Conservation (phyloP, 1,140 invertebrate genomes). For the Euura saliciscinereae region DNA sequence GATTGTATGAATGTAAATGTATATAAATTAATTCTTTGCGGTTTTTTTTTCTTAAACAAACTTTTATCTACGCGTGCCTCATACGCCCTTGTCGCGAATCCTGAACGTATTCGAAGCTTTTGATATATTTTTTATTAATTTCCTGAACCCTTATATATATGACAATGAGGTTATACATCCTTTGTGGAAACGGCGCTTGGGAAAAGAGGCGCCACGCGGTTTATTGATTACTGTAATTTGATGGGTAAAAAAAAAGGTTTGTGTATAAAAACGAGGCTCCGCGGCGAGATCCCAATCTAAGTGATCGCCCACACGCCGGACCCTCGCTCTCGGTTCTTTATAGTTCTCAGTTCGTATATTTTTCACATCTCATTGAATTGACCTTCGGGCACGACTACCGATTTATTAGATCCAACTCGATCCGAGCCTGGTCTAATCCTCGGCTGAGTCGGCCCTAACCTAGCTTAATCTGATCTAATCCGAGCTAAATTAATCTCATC, state of each 20-base stretch:
- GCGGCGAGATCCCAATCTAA: not conserved
- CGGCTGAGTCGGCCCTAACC: not conserved
- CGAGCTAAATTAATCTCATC: not conserved
- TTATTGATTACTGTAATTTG: slow-evolving; percentile 3
- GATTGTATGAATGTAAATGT: not conserved
- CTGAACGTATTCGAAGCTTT: no score
- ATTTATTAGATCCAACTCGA: no score
- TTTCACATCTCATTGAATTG: not conserved
- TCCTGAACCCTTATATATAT: no score
- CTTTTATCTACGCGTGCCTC: no score
- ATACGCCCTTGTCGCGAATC: no score
- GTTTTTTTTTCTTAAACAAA: no score
- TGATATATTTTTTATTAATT: no score
- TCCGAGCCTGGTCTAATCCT: not conserved
- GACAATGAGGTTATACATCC: no score
- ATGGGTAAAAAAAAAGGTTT: not conserved
- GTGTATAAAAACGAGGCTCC: not conserved
- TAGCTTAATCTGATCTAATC: not conserved
- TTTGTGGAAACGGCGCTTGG: no score
- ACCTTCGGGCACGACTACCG: not conserved
- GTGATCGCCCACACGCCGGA: not conserved
- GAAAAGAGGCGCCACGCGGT: not conserved
- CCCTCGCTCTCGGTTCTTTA: not conserved
- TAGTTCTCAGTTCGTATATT: not conserved
- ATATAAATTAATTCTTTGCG: no score